A percentile compares a stretch with the other conserved stretches of the same genome.
phyloP scores from a whole-genome alignment of 1,140 invertebrate genomes.

The Stenopsyche tienmushanensis region DNA sequence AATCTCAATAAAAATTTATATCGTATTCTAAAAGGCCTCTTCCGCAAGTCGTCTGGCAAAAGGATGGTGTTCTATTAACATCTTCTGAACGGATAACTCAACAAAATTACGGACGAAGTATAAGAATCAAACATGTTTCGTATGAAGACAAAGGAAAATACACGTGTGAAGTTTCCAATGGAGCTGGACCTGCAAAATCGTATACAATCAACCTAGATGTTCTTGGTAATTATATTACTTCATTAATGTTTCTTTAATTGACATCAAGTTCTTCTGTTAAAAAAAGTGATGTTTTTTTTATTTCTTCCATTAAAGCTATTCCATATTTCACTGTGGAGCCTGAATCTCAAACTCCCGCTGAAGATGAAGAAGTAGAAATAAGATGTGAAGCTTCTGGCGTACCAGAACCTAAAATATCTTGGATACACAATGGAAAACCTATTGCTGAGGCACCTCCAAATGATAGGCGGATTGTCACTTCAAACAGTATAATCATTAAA shows the following conservation, averaged over 20 bases:
- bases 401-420: conserved; percentile 88
- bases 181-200: conserved; percentile 78
- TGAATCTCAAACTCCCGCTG: conserved; percentile 82
- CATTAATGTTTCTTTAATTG: conserved; percentile 54
- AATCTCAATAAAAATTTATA: background rate
- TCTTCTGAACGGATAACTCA: conserved; percentile 76
- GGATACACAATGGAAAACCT: conserved; percentile 95
- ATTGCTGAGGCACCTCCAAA: conserved; percentile 76
- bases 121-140: conserved; percentile 81
- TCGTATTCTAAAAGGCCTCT: no score
- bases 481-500: conserved; percentile 79
- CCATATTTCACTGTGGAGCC: conserved; percentile 95
- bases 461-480: conserved; percentile 64
- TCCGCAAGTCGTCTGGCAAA: conserved; percentile 82
- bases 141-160: conserved; percentile 87
- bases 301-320: conserved; percentile 60
- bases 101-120: conserved; percentile 89
- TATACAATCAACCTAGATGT: conserved; percentile 83
- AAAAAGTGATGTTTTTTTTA: conserved; percentile 13
- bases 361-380: conserved; percentile 87
- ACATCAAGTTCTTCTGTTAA: conserved; percentile 89
- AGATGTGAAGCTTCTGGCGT: conserved; percentile 84
- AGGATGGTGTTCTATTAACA: conserved; percentile 68
- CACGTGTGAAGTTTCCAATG: conserved; percentile 89
- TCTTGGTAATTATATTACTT: conserved; percentile 60